phyloP scores from a whole-genome alignment of 2,888 invertebrate genomes.

The Coecobrya sp. region DNA sequence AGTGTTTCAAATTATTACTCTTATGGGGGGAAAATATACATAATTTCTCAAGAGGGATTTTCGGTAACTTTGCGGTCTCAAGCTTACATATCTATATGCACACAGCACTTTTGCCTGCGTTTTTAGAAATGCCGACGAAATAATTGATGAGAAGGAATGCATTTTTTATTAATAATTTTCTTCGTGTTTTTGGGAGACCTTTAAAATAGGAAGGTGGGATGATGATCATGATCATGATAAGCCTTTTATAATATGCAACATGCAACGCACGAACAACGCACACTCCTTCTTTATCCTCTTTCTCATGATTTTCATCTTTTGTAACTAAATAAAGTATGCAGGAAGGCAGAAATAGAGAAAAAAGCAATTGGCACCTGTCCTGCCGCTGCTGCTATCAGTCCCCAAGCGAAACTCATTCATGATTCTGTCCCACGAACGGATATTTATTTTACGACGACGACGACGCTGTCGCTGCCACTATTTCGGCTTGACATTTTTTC shows the following conservation, averaged over 20 bases:
- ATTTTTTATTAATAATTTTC: constrained; percentile 32
- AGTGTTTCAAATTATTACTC: constrained; percentile 76
- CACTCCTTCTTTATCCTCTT: neutral
- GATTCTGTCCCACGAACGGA: constrained; percentile 42
- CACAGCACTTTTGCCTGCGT: neutral
- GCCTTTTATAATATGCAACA: constrained; percentile 17
- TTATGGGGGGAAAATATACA: constrained; percentile 50
- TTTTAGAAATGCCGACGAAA: constrained; percentile 42
- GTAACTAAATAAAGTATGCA: neutral
- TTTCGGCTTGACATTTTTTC: neutral
- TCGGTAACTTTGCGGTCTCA: neutral
- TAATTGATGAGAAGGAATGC: neutral
- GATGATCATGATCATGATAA: too few relatives aligned
- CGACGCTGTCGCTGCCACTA: neutral
- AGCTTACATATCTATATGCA: neutral
- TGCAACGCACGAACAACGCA: neutral
- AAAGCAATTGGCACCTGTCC: constrained; percentile 73
- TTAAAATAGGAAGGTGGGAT: neutral
- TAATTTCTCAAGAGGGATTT: constrained; percentile 67
- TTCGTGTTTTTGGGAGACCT: neutral
- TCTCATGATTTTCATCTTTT: neutral
- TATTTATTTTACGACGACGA: constrained; percentile 68
- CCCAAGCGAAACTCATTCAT: constrained; percentile 50
- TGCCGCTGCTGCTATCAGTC: neutral
- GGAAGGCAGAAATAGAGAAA: constrained; percentile 19